These are phyloP conservation scores for Drosophila paracracens DNA, from an alignment of 2,888 invertebrate genomes.

Conservation along the genomic window DNA sequence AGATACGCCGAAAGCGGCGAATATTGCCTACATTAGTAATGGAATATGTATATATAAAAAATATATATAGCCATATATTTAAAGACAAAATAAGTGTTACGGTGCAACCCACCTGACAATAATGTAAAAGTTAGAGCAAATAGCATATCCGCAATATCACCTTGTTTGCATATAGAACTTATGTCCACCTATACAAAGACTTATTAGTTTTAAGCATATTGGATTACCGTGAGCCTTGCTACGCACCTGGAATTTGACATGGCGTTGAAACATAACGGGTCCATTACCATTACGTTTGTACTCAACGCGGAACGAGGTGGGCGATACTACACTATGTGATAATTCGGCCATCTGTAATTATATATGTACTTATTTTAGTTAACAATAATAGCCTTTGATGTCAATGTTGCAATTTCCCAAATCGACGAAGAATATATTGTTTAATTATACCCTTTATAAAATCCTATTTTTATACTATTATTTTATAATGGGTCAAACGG, in stretches of 20 bases:
- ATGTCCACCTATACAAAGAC: constrained; percentile 89
- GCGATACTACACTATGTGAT: constrained; percentile 98
- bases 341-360: constrained; percentile 94
- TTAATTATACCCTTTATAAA: background rate
- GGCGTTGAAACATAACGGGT: constrained; percentile 98
- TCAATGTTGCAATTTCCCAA: background rate
- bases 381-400: background rate
- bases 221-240: background rate
- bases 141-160: constrained; percentile 88
- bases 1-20: constrained; percentile 96
- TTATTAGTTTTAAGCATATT: background rate
- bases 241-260: constrained; percentile 94
- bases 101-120: constrained; percentile 90
- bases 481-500: too few relatives aligned
- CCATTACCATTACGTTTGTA: constrained; percentile 97
- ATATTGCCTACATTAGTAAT: constrained; percentile 92
- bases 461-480: too few relatives aligned
- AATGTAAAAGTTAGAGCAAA: constrained; percentile 98
- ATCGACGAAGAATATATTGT: background rate
- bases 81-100: background rate
- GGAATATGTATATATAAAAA: background rate
- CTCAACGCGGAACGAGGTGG: constrained; percentile 99
- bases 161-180: constrained; percentile 92
- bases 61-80: background rate
- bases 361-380: background rate